A percentile compares a stretch with the other conserved stretches of the same genome.
Evolutionary conservation across 2,113 vertebrate genomes (phyloP).

Genomic region (Dunckerocampus dactyliophorus): DNA sequence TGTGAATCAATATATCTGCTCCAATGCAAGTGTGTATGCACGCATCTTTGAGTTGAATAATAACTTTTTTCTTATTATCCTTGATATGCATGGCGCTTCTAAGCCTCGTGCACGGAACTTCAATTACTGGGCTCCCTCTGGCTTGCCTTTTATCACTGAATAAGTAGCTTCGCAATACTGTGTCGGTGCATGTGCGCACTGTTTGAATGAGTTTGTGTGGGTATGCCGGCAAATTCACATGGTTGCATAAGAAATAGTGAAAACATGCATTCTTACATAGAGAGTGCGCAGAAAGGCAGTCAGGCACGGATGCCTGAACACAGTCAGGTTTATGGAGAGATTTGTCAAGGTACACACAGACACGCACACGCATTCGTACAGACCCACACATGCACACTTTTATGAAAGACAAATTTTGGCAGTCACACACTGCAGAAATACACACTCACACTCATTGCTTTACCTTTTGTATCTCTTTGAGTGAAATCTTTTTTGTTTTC

Average conservation of each 20-base stretch:
- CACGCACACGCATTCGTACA: slow-evolving; percentile 6
- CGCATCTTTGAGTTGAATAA: slow-evolving; percentile 58
- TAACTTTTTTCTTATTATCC: slow-evolving; percentile 59
- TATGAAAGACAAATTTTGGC: not conserved
- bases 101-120: slow-evolving; percentile 60
- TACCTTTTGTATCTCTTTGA: slow-evolving; percentile 8
- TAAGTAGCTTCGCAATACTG: slow-evolving; percentile 48
- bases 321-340: slow-evolving; percentile 4
- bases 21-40: slow-evolving; percentile 12
- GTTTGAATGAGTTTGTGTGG: not conserved
- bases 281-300: slow-evolving; percentile 18
- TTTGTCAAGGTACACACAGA: slow-evolving; percentile 7
- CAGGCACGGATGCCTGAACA: slow-evolving; percentile 7
- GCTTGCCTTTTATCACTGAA: slow-evolving; percentile 60
- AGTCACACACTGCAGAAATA: not conserved
- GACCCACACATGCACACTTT: not conserved
- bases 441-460: slow-evolving; percentile 5
- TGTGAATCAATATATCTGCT: slow-evolving; percentile 15
- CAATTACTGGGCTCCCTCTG: slow-evolving; percentile 63
- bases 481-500: slow-evolving; percentile 4
- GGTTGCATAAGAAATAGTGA: slow-evolving; percentile 20
- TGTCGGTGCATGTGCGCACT: slow-evolving; percentile 31
- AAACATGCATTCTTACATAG: slow-evolving; percentile 23
- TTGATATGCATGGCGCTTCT: slow-evolving; percentile 54
- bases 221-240: slow-evolving; percentile 26